A percentile compares a stretch with the other conserved stretches of the same genome.
phyloP scores from a whole-genome alignment of 2,888 invertebrate genomes.

The Theodoxus fluviatilis region DNA sequence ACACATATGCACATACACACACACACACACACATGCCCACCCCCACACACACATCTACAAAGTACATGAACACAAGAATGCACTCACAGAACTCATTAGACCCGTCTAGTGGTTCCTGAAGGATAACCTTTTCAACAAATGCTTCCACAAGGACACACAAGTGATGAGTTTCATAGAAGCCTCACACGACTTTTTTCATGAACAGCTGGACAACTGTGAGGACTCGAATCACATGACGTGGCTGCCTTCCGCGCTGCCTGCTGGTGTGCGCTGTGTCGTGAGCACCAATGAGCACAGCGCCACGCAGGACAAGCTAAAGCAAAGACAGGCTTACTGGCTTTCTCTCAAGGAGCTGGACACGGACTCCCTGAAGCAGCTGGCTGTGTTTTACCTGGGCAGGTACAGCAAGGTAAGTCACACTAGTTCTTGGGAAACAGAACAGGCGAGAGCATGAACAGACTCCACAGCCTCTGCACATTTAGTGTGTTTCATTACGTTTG shows the following conservation, averaged over 20 bases:
- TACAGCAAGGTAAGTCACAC: conserved; percentile 51
- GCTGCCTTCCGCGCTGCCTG: conserved; percentile 52
- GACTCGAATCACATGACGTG: conserved; percentile 43
- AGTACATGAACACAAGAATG: no score
- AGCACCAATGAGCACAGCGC: conserved; percentile 46
- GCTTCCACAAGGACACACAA: no score
- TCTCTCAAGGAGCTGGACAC: conserved; percentile 36
- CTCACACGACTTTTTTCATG: no score
- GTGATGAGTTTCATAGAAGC: no score
- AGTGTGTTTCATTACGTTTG: no score
- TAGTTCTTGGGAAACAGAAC: neutral
- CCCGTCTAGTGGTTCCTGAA: no score
- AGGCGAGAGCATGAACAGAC: neutral
- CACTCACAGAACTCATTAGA: no score
- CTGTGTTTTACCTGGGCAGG: conserved; percentile 39
- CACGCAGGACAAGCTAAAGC: conserved; percentile 42
- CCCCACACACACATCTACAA: no score
- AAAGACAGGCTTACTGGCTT: conserved; percentile 39
- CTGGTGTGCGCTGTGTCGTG: conserved; percentile 49
- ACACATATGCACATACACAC: no score
- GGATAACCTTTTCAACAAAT: no score
- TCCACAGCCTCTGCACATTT: no score
- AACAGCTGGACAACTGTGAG: conserved; percentile 43
- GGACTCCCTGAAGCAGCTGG: conserved; percentile 41
- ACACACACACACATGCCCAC: no score